Conservation (phyloP, 2,888 invertebrate species). For the Yponomeuta evonymella region DNA sequence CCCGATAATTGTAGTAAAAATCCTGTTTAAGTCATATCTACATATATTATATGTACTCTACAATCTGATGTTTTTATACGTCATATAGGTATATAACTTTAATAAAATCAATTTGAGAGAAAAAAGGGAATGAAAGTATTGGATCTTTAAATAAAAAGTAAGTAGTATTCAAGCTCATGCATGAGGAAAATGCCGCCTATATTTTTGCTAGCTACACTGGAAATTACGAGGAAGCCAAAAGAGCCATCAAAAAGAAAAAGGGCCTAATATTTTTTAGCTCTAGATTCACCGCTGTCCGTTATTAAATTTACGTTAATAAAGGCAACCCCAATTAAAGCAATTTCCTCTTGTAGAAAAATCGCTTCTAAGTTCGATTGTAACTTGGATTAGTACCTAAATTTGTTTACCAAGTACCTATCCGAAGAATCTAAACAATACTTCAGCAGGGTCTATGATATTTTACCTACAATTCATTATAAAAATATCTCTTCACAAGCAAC, state of each 20-base stretch:
- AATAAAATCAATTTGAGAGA: too few species aligned
- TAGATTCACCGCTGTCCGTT: background rate
- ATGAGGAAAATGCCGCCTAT: background rate
- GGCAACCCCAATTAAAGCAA: conserved; percentile 1
- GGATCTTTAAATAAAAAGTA: background rate
- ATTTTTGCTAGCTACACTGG: background rate
- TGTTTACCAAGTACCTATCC: background rate
- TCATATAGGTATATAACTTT: too few species aligned
- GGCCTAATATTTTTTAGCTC: background rate
- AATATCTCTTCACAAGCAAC: too few species aligned
- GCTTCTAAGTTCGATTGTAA: background rate
- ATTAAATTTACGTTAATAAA: conserved; percentile 4
- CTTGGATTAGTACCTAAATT: background rate
- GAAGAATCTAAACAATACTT: background rate
- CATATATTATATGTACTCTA: too few species aligned
- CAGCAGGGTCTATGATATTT: background rate
- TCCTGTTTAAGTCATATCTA: too few species aligned
- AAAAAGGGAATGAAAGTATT: too few species aligned
- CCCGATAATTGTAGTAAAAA: too few species aligned
- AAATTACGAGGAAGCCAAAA: background rate
- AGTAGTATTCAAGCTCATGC: background rate
- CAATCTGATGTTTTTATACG: too few species aligned
- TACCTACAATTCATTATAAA: too few species aligned
- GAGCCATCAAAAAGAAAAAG: background rate
- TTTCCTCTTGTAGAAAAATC: background rate